Evolutionary conservation across 2,888 invertebrate genomes (phyloP), one percentile per base, ranked within the genome.

Genomic region (Mythimna ferrago): DNA sequence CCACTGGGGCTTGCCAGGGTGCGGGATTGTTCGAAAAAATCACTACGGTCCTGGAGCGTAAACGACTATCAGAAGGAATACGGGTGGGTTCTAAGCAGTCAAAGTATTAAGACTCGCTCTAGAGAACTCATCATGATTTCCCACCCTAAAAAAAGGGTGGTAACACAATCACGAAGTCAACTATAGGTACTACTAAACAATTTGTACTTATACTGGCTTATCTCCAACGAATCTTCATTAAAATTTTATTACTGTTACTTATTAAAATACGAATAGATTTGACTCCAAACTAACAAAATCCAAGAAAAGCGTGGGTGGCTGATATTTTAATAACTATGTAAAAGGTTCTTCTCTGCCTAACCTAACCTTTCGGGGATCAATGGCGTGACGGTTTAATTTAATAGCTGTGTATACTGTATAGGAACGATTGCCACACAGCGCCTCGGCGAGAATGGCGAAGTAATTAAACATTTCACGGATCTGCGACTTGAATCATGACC

Each of bases 381-480:
- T 78, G 62, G 74, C 78, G 74, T 78, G 78, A 69, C 78, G 65
- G 26, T 77, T 78, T 78, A 63, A 66, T 63, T 65, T 44, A 63
- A 69, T 67, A 80, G 71, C 65, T 69, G 51, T 62, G 26, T 64
- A 78, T 64, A 72, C n/a, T 78, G 54, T 69, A 38, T 75, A 80
- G 65, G 54, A 68, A 63, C 62, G 71, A 68, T 71, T 68, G 61
- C 81, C 65, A 76, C 81, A 80, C 65, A 58, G 66, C 58, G 80
- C 81, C 58, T 72, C 57, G 57, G 2, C 73, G 66, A 79, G 74
- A 77, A 76, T 76, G 65, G 76, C 72, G 64, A 65, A 41, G 76
- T 72, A 76, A 84, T 84, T 84, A 84, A 80, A 82, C 63, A 84
- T 84, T 84, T 77, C 82, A 84, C 80, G 82, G 82, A 83, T 68